Evolutionary conservation across 1,140 invertebrate genomes (phyloP).

Genomic region (Lepidurus packardi): DNA sequence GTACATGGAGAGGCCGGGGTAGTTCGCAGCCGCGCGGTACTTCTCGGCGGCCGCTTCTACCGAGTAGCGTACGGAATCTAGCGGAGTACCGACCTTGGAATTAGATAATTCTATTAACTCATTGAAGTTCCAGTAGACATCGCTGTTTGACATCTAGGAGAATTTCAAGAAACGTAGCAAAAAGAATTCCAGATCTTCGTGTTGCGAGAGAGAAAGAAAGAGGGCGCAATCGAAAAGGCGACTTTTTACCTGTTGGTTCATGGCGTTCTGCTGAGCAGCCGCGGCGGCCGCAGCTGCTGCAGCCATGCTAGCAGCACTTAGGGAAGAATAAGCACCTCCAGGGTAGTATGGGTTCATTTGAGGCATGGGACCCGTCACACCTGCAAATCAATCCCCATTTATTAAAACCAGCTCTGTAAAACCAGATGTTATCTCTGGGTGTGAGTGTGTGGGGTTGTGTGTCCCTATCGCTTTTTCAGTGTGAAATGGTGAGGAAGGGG

Average conservation of each 20-base stretch:
- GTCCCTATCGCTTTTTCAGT: background rate
- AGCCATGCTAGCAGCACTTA: constrained; percentile 58
- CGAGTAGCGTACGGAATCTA: constrained; percentile 63
- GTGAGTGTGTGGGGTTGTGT: background rate
- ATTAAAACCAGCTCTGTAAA: constrained; percentile 16
- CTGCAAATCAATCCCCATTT: constrained; percentile 42
- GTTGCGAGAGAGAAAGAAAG: background rate
- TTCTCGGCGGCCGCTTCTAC: constrained; percentile 52
- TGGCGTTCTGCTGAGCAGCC: constrained; percentile 55
- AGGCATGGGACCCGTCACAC: constrained; percentile 55
- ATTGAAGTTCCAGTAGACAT: background rate
- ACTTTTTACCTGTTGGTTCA: constrained; percentile 44
- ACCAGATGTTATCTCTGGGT: background rate
- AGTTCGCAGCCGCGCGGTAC: constrained; percentile 57
- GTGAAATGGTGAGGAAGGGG: background rate
- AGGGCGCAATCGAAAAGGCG: background rate
- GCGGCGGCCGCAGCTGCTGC: constrained; percentile 55
- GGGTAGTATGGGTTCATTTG: constrained; percentile 58
- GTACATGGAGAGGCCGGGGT: constrained; percentile 49
- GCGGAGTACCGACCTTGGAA: constrained; percentile 59
- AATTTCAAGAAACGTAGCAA: no score
- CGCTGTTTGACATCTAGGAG: no score
- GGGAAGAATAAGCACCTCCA: constrained; percentile 53
- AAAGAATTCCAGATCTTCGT: background rate
- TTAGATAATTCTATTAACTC: background rate